Evolutionary conservation across 2,113 vertebrate species (phyloP).

Genomic region (Piliocolobus tephrosceles): DNA sequence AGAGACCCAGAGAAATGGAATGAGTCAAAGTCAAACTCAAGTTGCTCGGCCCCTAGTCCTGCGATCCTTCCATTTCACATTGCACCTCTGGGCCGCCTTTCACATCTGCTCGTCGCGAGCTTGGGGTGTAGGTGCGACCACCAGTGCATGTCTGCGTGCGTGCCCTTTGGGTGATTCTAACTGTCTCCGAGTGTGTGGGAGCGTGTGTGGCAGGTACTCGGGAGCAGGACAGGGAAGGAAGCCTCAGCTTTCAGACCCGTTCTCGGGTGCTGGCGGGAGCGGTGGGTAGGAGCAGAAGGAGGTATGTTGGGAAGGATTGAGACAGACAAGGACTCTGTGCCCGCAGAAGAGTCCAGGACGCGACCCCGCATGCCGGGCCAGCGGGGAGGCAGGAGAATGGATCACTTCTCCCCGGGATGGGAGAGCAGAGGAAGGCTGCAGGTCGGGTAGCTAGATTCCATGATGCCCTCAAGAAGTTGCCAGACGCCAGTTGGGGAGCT

Average conservation of each 20-base stretch:
- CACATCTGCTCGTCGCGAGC: background rate
- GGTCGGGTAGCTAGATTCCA: background rate
- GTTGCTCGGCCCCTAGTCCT: background rate
- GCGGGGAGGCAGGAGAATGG: background rate
- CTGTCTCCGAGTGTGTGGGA: background rate
- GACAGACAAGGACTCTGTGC: background rate
- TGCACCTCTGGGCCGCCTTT: background rate
- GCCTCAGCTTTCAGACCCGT: background rate
- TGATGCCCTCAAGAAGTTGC: background rate
- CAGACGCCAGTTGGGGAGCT: background rate
- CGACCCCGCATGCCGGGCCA: background rate
- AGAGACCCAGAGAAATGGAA: background rate
- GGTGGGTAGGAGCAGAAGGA: background rate
- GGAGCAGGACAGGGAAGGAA: background rate
- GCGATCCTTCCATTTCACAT: background rate
- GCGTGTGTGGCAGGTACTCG: background rate
- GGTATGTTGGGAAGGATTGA: background rate
- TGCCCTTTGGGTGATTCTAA: background rate
- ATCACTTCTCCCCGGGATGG: rapidly evolving
- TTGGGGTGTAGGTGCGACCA: background rate
- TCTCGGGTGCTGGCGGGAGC: background rate
- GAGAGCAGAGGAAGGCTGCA: rapidly evolving
- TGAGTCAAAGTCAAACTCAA: background rate
- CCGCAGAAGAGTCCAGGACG: background rate
- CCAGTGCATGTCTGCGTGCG: background rate